A percentile compares a stretch with the other conserved stretches of the same genome.
Evolutionary conservation across 30 jellyfish, hydroid and myxozoan species (phyloP).

Genomic region (Turritopsis rubra): DNA sequence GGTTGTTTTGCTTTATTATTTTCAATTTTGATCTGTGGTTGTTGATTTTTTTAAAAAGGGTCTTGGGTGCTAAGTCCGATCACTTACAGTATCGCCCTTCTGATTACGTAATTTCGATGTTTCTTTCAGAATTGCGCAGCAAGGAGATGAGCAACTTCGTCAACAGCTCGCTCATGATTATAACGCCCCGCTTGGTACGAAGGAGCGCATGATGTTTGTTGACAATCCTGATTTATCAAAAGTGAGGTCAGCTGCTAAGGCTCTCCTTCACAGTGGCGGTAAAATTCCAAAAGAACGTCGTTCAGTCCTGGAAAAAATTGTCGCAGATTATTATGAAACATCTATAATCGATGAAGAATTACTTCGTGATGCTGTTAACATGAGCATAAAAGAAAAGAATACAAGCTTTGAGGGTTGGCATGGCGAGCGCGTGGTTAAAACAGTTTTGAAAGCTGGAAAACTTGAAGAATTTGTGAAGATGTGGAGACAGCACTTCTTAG

Average conservation of each 20-base stretch:
- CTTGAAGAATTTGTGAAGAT: slow-evolving; percentile 54
- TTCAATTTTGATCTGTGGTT: too few relatives aligned
- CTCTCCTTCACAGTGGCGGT: slow-evolving; percentile 41
- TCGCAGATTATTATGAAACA: slow-evolving; percentile 28
- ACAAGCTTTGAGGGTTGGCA: slow-evolving; percentile 50
- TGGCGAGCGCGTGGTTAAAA: slow-evolving; percentile 75
- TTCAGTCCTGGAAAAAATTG: slow-evolving; percentile 20
- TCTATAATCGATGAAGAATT: slow-evolving; percentile 25
- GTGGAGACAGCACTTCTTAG: slow-evolving; percentile 90
- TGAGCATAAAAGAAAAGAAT: slow-evolving; percentile 39
- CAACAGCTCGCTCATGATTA: slow-evolving; percentile 54
- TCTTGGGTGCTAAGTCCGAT: too few relatives aligned
- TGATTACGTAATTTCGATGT: too few relatives aligned
- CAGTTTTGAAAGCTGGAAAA: slow-evolving; percentile 27
- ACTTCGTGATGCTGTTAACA: slow-evolving; percentile 36
- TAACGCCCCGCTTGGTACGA: slow-evolving; percentile 61
- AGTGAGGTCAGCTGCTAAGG: slow-evolving; percentile 93
- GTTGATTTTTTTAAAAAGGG: too few relatives aligned
- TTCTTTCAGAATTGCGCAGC: slow-evolving; percentile 43
- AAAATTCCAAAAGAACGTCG: slow-evolving; percentile 61
- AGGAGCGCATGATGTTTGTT: slow-evolving; percentile 6
- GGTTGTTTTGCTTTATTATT: too few relatives aligned
- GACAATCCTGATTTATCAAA: slow-evolving; percentile 45
- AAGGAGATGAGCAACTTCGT: slow-evolving; percentile 61
- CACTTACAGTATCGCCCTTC: too few relatives aligned